phyloP scores from a whole-genome alignment of 2,797 vertebrate species.

The Anguilla megastoma region DNA sequence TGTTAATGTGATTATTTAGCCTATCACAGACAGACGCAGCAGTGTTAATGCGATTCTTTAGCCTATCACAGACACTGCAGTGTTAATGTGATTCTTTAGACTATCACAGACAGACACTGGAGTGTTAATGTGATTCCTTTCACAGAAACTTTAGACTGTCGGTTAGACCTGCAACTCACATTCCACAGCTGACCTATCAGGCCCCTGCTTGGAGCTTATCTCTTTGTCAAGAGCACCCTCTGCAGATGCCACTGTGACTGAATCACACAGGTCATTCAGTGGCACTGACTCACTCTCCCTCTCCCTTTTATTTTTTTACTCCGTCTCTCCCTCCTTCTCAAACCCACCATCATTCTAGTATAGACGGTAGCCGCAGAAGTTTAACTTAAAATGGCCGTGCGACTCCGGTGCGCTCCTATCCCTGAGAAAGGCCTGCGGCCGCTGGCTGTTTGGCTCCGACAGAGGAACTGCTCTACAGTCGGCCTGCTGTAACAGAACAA shows the following conservation, averaged over 20 bases:
- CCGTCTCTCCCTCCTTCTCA: not conserved
- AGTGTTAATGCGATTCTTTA: too few species aligned
- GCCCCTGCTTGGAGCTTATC: slow-evolving; percentile 50
- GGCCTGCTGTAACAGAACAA: not conserved
- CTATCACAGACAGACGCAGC: too few species aligned
- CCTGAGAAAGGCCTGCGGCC: too few species aligned
- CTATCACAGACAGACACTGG: not conserved
- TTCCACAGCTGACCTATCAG: slow-evolving; percentile 57
- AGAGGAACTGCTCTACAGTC: not conserved
- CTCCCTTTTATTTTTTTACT: not conserved
- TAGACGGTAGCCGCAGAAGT: not conserved
- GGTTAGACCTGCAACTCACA: slow-evolving; percentile 42
- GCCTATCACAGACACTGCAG: too few species aligned
- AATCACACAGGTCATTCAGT: slow-evolving; percentile 45
- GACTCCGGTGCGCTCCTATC: not conserved
- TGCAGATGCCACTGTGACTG: slow-evolving; percentile 18
- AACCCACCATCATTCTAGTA: not conserved
- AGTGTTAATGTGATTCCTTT: not conserved
- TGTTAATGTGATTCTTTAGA: too few species aligned
- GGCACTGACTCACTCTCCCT: slow-evolving; percentile 1
- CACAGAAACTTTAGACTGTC: slow-evolving; percentile 27
- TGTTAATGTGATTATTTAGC: too few species aligned
- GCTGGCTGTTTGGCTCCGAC: not conserved
- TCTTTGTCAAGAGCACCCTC: slow-evolving; percentile 41
- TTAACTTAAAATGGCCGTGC: not conserved